Conservation (phyloP, 92 coral and sea anemone species). For the Porites evermanni region DNA sequence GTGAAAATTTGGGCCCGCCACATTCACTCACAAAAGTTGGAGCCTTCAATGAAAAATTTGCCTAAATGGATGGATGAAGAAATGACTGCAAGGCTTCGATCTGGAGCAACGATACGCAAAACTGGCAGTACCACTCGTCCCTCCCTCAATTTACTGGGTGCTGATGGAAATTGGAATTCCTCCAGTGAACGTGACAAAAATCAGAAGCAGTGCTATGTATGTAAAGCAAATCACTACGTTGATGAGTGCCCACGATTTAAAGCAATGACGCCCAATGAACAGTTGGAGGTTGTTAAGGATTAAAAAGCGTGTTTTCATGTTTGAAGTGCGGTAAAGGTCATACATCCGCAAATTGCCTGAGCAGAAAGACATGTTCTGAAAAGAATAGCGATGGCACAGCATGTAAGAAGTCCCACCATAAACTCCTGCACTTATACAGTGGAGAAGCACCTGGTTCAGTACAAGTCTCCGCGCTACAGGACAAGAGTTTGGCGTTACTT, state of each 20-base stretch:
- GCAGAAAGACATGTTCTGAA: conserved; percentile 50
- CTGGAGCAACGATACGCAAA: conserved; percentile 65
- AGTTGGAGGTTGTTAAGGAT: no score
- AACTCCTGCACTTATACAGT: conserved; percentile 19
- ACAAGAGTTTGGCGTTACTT: conserved; percentile 35
- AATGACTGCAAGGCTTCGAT: conserved; percentile 53
- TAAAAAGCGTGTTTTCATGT: no score
- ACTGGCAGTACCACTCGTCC: conserved; percentile 34
- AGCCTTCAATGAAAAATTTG: conserved; percentile 60
- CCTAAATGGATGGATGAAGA: conserved; percentile 64
- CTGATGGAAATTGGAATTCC: not conserved
- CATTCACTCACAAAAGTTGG: conserved; percentile 38
- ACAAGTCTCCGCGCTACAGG: conserved; percentile 23
- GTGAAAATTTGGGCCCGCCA: conserved; percentile 59
- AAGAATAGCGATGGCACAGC: conserved; percentile 5
- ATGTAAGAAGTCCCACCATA: conserved; percentile 43
- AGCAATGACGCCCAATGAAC: conserved; percentile 35
- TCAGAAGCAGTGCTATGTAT: conserved; percentile 57
- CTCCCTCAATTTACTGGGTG: not conserved
- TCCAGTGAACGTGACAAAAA: conserved; percentile 5
- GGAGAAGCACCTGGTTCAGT: conserved; percentile 12
- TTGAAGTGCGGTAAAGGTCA: conserved; percentile 55
- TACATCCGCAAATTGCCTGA: conserved; percentile 50
- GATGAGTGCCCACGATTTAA: conserved; percentile 25
- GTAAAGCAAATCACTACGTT: conserved; percentile 43